Base-by-base conservation (phyloP, 1,140 invertebrate species). In the Saccostrea echinata region DNA sequence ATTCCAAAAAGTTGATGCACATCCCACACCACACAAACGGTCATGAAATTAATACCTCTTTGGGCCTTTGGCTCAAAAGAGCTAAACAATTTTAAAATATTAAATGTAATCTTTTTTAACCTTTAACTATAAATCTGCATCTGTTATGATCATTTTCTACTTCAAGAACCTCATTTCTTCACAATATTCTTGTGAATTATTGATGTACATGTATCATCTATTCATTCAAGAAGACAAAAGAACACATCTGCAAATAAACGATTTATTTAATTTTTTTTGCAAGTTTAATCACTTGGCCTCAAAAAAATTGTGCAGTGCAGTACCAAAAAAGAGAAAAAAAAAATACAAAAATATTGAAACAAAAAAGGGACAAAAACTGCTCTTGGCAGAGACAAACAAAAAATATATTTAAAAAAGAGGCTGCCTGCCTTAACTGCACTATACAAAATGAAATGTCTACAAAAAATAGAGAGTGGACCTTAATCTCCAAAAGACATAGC, bases 281-380 rank as follows among this genome's bases (percentile, higher is more conserved):
- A 76, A 30, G 8, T 76, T 76, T 76, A 30, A 76, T 33, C 11
- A 18, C 12, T 16, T 30, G 68, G 68, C 68, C 68, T 76, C 68
- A 76, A 76, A 71, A 68, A 3, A 76, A 76, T 30, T 30, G 68
- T 76, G 68, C 68, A 30, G 68, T 76, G 68, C 16, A 33, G 27
- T 61, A 61, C 6, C 18, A 61, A 76, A 30, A 71, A 27, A 71
- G 9, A 71, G 27, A 33, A 33, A 43, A 9, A 43, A 71, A 71
- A 71, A 71, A 71, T 13, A 27, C 8, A 30, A 27, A 27, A 4
- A 33, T 13, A 71, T 33, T 12, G 24, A 3, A 30, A n/a, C 68
- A 35, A 16, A 43, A 76, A 76, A 76, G 30, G 11, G 27, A 30
- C 30, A 11, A 16, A 27, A 33, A 30, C 16, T 30, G 27, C 27